Evolutionary conservation across 2,888 invertebrate species (phyloP).

Genomic region (Parascotia fuliginaria): DNA sequence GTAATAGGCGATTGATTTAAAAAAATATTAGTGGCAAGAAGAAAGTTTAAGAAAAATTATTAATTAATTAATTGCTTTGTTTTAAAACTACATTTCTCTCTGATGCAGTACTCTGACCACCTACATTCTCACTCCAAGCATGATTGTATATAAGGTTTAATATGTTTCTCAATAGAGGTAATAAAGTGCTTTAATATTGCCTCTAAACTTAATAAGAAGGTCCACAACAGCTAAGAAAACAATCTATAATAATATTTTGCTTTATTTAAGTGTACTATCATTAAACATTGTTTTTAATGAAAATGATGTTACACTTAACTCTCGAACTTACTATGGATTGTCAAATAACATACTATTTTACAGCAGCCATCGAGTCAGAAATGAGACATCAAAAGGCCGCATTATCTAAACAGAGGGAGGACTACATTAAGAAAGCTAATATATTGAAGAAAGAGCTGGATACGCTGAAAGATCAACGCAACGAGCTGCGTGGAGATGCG

Average conservation of each 20-base stretch:
- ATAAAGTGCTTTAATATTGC: slow-evolving; percentile 21
- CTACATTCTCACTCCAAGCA: slow-evolving; percentile 29
- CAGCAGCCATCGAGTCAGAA: slow-evolving; percentile 91
- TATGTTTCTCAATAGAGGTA: slow-evolving; percentile 23
- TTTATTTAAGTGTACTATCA: slow-evolving; percentile 42
- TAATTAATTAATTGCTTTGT: neutral
- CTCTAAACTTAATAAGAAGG: slow-evolving; percentile 33
- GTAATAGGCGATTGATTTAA: neutral
- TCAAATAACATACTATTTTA: slow-evolving; percentile 42
- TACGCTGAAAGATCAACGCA: slow-evolving; percentile 91
- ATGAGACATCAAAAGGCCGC: slow-evolving; percentile 93
- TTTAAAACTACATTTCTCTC: slow-evolving; percentile 17
- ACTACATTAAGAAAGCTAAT: slow-evolving; percentile 91
- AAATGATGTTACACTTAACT: slow-evolving; percentile 39
- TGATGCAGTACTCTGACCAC: slow-evolving; percentile 26
- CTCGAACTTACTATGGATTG: slow-evolving; percentile 28
- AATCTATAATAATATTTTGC: slow-evolving; percentile 41
- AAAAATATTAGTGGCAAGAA: slow-evolving; percentile 8
- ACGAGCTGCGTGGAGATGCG: slow-evolving; percentile 89
- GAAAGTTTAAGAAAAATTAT: slow-evolving; percentile 21
- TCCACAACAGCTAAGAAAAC: slow-evolving; percentile 50
- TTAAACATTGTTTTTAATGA: slow-evolving; percentile 5
- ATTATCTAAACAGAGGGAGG: slow-evolving; percentile 91
- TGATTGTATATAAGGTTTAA: slow-evolving; percentile 25
- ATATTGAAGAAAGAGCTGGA: slow-evolving; percentile 92